Evolutionary conservation across 1,140 invertebrate genomes (phyloP).

Genomic region (Hylyphantes graminicola): DNA sequence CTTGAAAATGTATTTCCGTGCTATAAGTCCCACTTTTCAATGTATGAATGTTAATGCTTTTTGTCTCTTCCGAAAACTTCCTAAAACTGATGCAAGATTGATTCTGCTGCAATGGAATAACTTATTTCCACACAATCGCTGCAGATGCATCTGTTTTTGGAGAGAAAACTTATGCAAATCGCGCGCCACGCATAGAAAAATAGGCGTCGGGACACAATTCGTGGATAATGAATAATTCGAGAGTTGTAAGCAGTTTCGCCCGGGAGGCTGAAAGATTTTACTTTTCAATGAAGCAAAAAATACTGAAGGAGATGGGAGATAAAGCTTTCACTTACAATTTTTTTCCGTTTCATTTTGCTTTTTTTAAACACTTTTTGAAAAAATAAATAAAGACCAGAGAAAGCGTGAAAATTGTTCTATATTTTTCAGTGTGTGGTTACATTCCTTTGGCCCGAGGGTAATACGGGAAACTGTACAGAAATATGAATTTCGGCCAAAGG

Average conservation of each 20-base stretch:
- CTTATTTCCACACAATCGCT: neutral
- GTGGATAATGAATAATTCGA: slow-evolving; percentile 58
- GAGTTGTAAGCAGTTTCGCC: slow-evolving; percentile 5
- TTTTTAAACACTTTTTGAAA: neutral
- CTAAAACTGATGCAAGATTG: neutral
- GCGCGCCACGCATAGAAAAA: slow-evolving; percentile 26
- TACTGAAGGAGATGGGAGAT: neutral
- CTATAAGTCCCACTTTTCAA: no score
- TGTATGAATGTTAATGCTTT: no score
- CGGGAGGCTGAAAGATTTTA: slow-evolving; percentile 31
- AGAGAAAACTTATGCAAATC: slow-evolving; percentile 37
- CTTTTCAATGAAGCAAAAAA: slow-evolving; percentile 12
- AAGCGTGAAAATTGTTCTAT: slow-evolving; percentile 49
- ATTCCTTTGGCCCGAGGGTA: slow-evolving; percentile 31
- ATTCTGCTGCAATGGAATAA: neutral
- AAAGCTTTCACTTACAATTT: neutral
- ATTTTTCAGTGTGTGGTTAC: slow-evolving; percentile 1
- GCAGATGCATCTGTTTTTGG: slow-evolving; percentile 1
- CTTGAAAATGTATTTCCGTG: no score
- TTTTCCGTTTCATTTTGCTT: neutral
- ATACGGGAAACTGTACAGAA: slow-evolving; percentile 51
- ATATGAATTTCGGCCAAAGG: neutral
- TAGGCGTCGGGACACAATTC: slow-evolving; percentile 1
- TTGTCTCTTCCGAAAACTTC: no score
- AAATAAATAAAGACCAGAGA: neutral